Evolutionary conservation across 1,140 invertebrate genomes (phyloP).

Genomic region (Bombus waltoni): DNA sequence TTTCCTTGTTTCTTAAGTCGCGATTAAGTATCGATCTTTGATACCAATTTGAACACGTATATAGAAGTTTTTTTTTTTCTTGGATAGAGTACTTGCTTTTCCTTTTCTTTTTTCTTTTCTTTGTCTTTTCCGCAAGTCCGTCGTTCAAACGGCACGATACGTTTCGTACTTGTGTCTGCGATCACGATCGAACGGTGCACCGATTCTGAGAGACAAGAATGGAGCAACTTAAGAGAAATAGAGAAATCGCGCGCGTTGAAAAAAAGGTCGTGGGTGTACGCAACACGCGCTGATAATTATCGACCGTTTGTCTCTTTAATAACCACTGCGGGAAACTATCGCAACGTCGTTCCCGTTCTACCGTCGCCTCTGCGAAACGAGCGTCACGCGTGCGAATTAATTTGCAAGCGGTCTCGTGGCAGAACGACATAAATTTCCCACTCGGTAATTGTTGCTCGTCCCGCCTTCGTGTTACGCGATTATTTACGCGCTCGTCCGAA

Average conservation of each 20-base stretch:
- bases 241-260: background rate
- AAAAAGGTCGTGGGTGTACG: background rate
- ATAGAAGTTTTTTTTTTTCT: too few species aligned
- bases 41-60: too few species aligned
- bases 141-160: background rate
- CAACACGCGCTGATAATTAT: conserved; percentile 36
- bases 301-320: conserved; percentile 47
- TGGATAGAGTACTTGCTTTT: too few species aligned
- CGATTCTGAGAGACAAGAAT: background rate
- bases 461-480: conserved; percentile 18
- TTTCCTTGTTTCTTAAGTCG: background rate
- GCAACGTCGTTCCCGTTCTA: conserved; percentile 12
- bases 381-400: conserved; percentile 33
- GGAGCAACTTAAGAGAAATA: background rate
- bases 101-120: background rate
- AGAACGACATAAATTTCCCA: conserved; percentile 26
- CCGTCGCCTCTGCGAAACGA: background rate
- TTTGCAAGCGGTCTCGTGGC: conserved; percentile 31
- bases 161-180: background rate
- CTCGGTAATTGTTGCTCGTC: conserved; percentile 40
- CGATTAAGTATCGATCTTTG: too few species aligned
- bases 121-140: background rate
- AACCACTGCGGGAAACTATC: conserved; percentile 26
- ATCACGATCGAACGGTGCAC: background rate
- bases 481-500: conserved; percentile 31